Conservation (phyloP, 1,140 invertebrate species). For the Microplitis mediator region DNA sequence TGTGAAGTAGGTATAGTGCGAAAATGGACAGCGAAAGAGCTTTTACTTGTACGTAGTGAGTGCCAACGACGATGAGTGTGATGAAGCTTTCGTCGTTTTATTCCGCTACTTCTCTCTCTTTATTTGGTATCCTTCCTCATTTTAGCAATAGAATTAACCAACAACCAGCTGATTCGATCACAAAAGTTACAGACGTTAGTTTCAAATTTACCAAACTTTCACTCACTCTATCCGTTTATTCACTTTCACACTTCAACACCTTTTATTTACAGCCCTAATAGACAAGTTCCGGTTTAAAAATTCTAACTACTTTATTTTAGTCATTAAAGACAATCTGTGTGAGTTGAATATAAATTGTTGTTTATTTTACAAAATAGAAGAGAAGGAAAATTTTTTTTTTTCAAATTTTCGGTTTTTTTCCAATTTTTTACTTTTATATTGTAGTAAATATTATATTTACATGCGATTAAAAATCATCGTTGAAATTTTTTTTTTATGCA, state of each 20-base stretch:
- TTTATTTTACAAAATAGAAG: too few relatives aligned
- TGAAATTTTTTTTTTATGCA: too few relatives aligned
- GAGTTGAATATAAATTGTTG: too few relatives aligned
- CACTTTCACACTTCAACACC: background rate
- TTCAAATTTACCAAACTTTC: constrained; percentile 17
- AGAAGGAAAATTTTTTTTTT: too few relatives aligned
- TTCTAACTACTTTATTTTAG: background rate
- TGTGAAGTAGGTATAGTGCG: background rate
- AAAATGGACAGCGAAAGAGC: constrained; percentile 10
- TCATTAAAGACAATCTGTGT: too few relatives aligned
- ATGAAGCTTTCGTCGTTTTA: background rate
- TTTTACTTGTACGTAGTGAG: constrained; percentile 21
- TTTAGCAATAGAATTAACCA: constrained; percentile 19
- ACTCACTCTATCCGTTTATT: background rate
- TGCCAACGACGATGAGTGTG: background rate
- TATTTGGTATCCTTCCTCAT: background rate
- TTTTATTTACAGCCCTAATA: background rate
- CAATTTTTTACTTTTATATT: too few relatives aligned
- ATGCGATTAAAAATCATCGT: too few relatives aligned
- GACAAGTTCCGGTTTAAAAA: background rate
- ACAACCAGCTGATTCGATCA: constrained; percentile 16
- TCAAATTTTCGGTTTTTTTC: too few relatives aligned
- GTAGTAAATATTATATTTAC: too few relatives aligned
- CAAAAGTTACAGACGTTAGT: constrained; percentile 9
- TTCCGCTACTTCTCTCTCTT: background rate